These are phyloP conservation scores for Orthosia gothica DNA, from an alignment of 2,888 invertebrate species.

Conservation along the genomic window DNA sequence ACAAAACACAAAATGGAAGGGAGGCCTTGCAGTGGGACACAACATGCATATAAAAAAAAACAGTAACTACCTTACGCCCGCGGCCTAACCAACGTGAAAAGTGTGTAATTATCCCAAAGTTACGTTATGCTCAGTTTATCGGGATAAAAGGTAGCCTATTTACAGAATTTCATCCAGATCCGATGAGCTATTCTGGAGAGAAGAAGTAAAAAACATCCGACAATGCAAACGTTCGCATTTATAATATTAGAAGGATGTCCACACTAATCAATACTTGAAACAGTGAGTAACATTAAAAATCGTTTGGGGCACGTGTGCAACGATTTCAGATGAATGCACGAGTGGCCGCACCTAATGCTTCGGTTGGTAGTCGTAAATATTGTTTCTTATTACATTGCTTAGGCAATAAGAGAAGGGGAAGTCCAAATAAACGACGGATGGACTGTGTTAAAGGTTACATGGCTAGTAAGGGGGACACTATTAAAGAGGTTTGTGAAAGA, in stretches of 20 bases:
- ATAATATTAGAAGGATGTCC: conserved; percentile 45
- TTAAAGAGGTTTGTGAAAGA: background rate
- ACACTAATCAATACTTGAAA: conserved; percentile 41
- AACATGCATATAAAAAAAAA: no score
- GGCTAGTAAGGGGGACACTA: background rate
- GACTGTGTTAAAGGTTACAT: background rate
- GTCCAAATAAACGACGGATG: background rate
- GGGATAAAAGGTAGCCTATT: no score
- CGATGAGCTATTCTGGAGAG: no score
- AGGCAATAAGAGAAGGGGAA: background rate
- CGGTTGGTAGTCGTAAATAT: conserved; percentile 40
- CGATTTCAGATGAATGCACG: conserved; percentile 69
- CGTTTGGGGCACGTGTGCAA: conserved; percentile 69
- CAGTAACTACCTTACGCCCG: no score
- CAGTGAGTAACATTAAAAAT: conserved; percentile 71
- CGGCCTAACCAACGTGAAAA: no score
- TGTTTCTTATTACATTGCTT: conserved; percentile 38
- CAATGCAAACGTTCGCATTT: no score
- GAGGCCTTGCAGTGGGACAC: no score
- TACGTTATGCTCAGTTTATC: no score
- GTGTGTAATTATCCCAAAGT: no score
- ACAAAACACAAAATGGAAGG: no score
- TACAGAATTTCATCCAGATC: no score
- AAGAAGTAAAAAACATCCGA: no score
- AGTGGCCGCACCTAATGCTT: conserved; percentile 58